phyloP scores from a whole-genome alignment of 2,797 vertebrate species.

The Cephalopachus bancanus region DNA sequence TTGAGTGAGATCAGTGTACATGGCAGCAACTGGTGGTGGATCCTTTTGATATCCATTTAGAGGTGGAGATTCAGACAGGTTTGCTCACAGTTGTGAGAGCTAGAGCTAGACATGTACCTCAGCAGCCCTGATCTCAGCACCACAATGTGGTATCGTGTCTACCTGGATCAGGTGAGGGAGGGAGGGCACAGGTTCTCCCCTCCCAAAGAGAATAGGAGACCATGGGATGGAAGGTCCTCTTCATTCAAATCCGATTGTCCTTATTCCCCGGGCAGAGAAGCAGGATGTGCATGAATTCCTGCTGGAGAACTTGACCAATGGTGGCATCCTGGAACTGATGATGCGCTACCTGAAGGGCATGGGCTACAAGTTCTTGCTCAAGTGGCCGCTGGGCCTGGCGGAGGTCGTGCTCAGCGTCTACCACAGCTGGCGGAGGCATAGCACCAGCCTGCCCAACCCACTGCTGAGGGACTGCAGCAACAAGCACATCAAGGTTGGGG shows the following conservation, averaged over 20 bases:
- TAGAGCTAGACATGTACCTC: background rate
- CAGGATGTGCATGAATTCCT: conserved; percentile 96
- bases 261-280: conserved; percentile 90
- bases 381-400: conserved; percentile 94
- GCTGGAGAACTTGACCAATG: conserved; percentile 93
- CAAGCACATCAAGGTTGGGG: conserved; percentile 93
- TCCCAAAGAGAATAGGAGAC: background rate
- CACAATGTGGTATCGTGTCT: background rate
- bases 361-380: conserved; percentile 94
- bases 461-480: conserved; percentile 95
- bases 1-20: background rate
- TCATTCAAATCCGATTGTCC: background rate
- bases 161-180: background rate
- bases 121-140: background rate
- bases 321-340: conserved; percentile 97
- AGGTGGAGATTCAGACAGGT: background rate
- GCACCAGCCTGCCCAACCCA: conserved; percentile 96
- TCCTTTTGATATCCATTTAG: background rate
- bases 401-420: conserved; percentile 94
- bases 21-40: background rate
- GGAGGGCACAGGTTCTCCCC: background rate
- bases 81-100: background rate
- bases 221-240: background rate
- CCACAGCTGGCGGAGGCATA: conserved; percentile 96
- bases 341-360: conserved; percentile 96